A percentile compares a stretch with the other conserved stretches of the same genome.
Conservation (phyloP, 2,888 invertebrate species). For the Adela reaumurella region DNA sequence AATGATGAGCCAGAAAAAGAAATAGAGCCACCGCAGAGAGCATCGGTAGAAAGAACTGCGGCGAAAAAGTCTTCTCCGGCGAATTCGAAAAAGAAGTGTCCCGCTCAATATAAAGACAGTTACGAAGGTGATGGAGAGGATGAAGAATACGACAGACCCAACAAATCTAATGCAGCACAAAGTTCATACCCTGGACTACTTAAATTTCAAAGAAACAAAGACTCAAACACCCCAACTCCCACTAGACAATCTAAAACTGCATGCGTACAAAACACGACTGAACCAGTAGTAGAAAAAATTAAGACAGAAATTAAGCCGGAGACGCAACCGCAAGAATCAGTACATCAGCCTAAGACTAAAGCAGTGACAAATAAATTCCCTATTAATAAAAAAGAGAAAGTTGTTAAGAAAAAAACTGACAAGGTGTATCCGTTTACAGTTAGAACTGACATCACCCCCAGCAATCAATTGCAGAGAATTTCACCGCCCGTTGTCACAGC, state of each 20-base stretch:
- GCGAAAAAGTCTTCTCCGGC: slow-evolving; percentile 6
- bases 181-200: slow-evolving; percentile 3
- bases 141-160: slow-evolving; percentile 22
- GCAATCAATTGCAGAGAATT: slow-evolving; percentile 13
- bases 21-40: slow-evolving; percentile 5
- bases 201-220: slow-evolving; percentile 18
- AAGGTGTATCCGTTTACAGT: slow-evolving; percentile 11
- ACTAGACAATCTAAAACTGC: too few species aligned
- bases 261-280: not conserved
- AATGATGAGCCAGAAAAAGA: slow-evolving; percentile 53
- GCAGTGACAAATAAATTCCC: slow-evolving; percentile 6
- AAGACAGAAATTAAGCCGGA: slow-evolving; percentile 9
- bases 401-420: slow-evolving; percentile 9
- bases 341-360: not conserved
- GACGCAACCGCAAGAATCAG: slow-evolving; percentile 12
- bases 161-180: not conserved
- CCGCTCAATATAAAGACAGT: slow-evolving; percentile 19
- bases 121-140: slow-evolving; percentile 45
- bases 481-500: slow-evolving; percentile 24
- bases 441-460: not conserved
- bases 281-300: slow-evolving; percentile 3
- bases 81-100: slow-evolving; percentile 1
- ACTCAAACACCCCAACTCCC: slow-evolving; percentile 3
- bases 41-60: not conserved
- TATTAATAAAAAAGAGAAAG: slow-evolving; percentile 14